These are phyloP conservation scores for Mya arenaria DNA, from an alignment of 1,140 invertebrate species.

Conservation along the genomic window DNA sequence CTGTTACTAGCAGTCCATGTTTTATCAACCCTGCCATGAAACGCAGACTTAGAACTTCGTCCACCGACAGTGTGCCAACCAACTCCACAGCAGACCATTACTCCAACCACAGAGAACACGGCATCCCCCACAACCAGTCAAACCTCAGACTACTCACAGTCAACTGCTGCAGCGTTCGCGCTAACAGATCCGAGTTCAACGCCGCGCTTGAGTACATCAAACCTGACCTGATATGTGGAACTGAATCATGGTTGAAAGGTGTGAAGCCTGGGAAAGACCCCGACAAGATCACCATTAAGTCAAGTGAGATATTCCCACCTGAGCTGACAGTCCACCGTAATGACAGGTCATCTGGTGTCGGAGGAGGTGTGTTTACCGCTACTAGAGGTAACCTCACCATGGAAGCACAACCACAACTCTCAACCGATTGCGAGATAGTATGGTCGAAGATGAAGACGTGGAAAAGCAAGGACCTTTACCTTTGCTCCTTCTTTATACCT, in stretches of 20 bases:
- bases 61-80: background rate
- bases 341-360: no score
- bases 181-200: slow-evolving; percentile 3
- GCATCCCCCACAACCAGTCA: background rate
- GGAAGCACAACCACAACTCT: no score
- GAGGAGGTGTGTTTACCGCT: no score
- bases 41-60: slow-evolving; percentile 7
- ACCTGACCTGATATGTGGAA: slow-evolving; percentile 28
- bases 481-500: no score
- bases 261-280: slow-evolving; percentile 38
- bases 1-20: no score
- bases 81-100: background rate
- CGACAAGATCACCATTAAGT: slow-evolving; percentile 30
- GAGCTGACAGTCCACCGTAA: slow-evolving; percentile 10
- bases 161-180: slow-evolving; percentile 7
- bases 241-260: slow-evolving; percentile 38
- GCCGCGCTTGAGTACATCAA: slow-evolving; percentile 24
- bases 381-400: no score
- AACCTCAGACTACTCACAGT: slow-evolving; percentile 24
- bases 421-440: no score
- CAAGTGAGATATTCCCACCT: slow-evolving; percentile 29
- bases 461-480: no score
- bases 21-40: no score
- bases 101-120: background rate
- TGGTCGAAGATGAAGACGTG: no score